Percentiles rank a stretch among this genome's conserved stretches.
phyloP scores from a whole-genome alignment of 2,113 vertebrate genomes.

The Platysternon megacephalum region DNA sequence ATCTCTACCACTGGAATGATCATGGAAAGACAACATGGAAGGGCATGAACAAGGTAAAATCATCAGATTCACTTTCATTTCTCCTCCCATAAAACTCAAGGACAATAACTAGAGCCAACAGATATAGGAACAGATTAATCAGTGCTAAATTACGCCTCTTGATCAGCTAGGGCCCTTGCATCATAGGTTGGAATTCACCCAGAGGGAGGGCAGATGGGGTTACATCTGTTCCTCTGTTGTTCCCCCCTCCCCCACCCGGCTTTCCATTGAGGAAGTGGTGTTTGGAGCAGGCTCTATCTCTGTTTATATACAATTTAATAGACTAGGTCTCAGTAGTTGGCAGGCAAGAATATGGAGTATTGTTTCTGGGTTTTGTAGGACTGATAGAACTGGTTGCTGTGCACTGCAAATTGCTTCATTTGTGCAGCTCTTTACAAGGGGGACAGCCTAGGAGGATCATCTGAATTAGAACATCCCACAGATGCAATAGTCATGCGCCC shows the following conservation, averaged over 20 bases:
- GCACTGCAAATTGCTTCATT: background rate
- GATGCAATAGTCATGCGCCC: background rate
- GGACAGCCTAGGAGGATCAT: background rate
- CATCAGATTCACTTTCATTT: background rate
- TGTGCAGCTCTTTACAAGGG: background rate
- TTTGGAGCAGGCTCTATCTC: accelerated
- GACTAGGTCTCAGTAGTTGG: background rate
- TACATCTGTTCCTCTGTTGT: background rate
- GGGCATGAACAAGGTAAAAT: conserved; percentile 3
- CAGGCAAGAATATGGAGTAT: background rate
- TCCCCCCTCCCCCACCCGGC: background rate
- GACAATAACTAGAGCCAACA: background rate
- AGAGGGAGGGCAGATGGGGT: background rate
- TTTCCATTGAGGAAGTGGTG: background rate
- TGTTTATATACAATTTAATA: background rate
- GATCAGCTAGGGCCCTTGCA: background rate
- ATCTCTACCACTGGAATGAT: background rate
- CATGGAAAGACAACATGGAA: background rate
- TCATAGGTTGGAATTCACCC: background rate
- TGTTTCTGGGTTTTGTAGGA: background rate
- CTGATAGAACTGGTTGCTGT: background rate
- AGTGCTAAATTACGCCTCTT: background rate
- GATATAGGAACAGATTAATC: background rate
- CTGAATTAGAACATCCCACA: background rate
- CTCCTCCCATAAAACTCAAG: background rate